These are phyloP conservation scores for Pyralis farinalis DNA, from an alignment of 2,888 invertebrate species.

Conservation along the genomic window DNA sequence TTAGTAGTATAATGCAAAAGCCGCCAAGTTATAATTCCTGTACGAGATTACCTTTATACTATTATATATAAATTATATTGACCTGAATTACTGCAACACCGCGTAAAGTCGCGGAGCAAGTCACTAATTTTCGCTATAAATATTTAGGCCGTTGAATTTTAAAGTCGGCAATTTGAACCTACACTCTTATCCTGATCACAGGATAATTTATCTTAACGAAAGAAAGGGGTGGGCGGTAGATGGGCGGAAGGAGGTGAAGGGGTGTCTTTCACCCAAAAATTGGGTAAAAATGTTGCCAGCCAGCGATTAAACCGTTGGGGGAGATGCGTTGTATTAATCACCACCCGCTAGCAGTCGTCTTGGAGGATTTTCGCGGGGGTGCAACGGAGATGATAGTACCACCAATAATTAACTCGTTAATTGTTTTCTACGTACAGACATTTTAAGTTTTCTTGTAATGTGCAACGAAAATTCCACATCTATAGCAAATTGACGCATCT, in stretches of 20 bases:
- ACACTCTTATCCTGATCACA: slow-evolving; percentile 80
- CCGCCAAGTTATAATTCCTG: too few relatives aligned
- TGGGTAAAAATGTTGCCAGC: slow-evolving; percentile 81
- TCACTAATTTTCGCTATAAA: slow-evolving; percentile 60
- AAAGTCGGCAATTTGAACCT: slow-evolving; percentile 80
- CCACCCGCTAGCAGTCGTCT: slow-evolving; percentile 73
- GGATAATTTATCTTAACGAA: slow-evolving; percentile 81
- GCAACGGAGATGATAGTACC: slow-evolving; percentile 41
- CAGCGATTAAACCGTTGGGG: slow-evolving; percentile 78
- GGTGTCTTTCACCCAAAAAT: slow-evolving; percentile 67
- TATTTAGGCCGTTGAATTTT: slow-evolving; percentile 76
- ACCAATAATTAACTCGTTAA: neutral
- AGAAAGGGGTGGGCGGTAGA: slow-evolving; percentile 73
- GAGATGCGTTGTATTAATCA: slow-evolving; percentile 81
- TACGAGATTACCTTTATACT: too few relatives aligned
- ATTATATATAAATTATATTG: too few relatives aligned
- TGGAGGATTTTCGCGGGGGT: slow-evolving; percentile 59
- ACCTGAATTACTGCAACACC: too few relatives aligned
- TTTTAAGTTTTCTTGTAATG: too few relatives aligned
- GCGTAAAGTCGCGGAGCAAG: slow-evolving; percentile 42
- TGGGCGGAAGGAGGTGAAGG: slow-evolving; percentile 32
- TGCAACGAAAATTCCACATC: too few relatives aligned
- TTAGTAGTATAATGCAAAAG: too few relatives aligned
- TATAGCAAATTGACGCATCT: too few relatives aligned
- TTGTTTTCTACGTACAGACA: too few relatives aligned